A percentile compares a stretch with the other conserved stretches of the same genome.
These are phyloP conservation scores for Philopotamus ludificatus DNA, from an alignment of 1,140 invertebrate species.

Conservation along the genomic window DNA sequence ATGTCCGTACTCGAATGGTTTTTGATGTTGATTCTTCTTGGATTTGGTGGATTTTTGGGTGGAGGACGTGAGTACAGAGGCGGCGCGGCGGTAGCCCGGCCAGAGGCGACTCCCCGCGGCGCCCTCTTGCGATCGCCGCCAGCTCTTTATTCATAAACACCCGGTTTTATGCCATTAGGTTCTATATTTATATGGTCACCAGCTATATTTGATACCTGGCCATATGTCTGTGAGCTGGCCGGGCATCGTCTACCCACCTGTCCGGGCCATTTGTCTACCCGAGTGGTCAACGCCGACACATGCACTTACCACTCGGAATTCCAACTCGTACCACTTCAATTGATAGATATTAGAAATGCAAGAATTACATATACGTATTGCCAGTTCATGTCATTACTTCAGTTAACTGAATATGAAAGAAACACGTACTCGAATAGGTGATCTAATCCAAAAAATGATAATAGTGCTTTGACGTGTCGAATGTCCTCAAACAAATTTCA, in stretches of 20 bases:
- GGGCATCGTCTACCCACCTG: conserved; percentile 22
- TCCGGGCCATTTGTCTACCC: conserved; percentile 2
- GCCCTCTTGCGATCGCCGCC: conserved; percentile 22
- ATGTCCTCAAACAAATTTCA: no score
- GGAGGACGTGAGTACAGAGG: conserved; percentile 5
- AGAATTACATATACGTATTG: no score
- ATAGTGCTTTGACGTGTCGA: no score
- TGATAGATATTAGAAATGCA: no score
- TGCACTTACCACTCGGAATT: no score
- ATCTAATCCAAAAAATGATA: no score
- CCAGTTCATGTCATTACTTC: no score
- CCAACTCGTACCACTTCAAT: no score
- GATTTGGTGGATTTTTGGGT: not conserved
- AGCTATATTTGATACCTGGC: not conserved
- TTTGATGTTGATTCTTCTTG: not conserved
- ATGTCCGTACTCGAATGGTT: not conserved
- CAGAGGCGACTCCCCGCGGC: conserved; percentile 37
- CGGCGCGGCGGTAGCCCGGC: conserved; percentile 34
- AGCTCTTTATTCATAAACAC: conserved; percentile 40
- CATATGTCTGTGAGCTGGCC: not conserved
- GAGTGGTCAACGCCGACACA: not conserved
- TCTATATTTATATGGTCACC: conserved; percentile 31
- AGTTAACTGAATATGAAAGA: no score
- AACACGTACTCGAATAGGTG: no score
- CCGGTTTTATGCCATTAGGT: conserved; percentile 40